Conservation (phyloP, 2,113 vertebrate species). For the Labeo rohita region DNA sequence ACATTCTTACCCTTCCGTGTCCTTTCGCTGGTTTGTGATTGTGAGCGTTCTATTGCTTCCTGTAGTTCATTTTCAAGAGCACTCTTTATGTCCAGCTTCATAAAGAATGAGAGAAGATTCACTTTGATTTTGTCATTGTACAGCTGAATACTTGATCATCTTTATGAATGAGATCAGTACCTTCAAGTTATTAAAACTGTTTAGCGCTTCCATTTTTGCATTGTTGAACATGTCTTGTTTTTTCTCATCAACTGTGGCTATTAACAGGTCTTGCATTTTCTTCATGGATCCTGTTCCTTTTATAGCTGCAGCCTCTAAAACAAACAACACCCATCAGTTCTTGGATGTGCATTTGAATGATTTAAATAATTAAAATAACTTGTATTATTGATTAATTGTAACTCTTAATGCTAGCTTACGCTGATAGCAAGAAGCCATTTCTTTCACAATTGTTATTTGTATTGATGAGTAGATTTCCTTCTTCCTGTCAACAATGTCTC, state of each 20-base stretch:
- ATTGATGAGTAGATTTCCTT: neutral
- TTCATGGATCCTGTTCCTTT: neutral
- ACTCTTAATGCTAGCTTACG: neutral
- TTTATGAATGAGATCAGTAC: neutral
- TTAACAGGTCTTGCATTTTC: neutral
- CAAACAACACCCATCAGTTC: neutral
- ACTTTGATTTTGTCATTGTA: neutral
- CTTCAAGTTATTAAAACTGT: neutral
- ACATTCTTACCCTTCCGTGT: neutral
- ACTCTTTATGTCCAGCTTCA: neutral
- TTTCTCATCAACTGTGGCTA: neutral
- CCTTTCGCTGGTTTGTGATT: neutral
- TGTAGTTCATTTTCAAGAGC: neutral
- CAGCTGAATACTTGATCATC: neutral
- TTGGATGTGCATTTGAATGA: neutral
- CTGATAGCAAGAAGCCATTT: neutral
- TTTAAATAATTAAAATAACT: no score
- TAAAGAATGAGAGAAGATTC: neutral
- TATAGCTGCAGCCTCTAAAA: neutral
- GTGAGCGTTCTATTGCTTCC: neutral
- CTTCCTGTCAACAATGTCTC: neutral
- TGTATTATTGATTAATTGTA: neutral
- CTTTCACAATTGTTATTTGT: neutral
- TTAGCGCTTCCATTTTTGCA: neutral
- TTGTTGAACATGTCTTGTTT: neutral